A percentile compares a stretch with the other conserved stretches of the same genome.
These are phyloP conservation scores for Aphaenogaster ashmeadi DNA, from an alignment of 1,140 invertebrate species.

Conservation along the genomic window DNA sequence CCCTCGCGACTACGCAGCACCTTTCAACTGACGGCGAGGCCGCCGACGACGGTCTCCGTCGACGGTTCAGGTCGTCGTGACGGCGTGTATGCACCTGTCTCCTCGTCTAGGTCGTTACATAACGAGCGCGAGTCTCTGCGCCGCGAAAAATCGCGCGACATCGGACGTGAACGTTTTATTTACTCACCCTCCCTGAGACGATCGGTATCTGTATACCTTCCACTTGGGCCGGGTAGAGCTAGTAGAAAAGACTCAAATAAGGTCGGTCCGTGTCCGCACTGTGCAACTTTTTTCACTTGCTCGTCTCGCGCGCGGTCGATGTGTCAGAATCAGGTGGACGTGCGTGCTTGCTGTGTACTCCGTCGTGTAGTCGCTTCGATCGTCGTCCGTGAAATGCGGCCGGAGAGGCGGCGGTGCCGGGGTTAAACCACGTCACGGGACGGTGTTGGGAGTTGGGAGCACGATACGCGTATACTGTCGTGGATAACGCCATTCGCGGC, in stretches of 20 bases:
- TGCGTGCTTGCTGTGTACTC: neutral
- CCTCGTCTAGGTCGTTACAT: neutral
- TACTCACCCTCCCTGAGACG: conserved; percentile 78
- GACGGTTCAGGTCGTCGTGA: neutral
- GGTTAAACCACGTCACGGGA: conserved; percentile 75
- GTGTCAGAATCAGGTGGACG: conserved; percentile 28
- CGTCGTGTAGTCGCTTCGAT: conserved; percentile 4
- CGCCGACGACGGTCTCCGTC: neutral
- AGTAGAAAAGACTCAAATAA: neutral
- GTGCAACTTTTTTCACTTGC: neutral
- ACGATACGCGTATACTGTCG: neutral
- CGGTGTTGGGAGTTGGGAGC: neutral
- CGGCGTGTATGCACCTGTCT: neutral
- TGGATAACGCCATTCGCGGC: conserved; percentile 30
- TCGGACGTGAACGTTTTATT: neutral
- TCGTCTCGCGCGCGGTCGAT: neutral
- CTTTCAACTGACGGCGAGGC: conserved; percentile 18
- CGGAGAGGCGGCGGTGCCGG: conserved; percentile 58
- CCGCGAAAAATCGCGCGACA: neutral
- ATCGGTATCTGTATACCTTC: conserved; percentile 67
- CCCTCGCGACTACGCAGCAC: conserved; percentile 57
- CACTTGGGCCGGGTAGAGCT: conserved; percentile 64
- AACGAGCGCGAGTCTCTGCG: conserved; percentile 4
- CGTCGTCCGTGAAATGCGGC: conserved; percentile 62
- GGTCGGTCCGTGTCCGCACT: neutral